These are phyloP conservation scores for Tribolium castaneum DNA, from an alignment of 1,140 invertebrate species.

Conservation along the genomic window DNA sequence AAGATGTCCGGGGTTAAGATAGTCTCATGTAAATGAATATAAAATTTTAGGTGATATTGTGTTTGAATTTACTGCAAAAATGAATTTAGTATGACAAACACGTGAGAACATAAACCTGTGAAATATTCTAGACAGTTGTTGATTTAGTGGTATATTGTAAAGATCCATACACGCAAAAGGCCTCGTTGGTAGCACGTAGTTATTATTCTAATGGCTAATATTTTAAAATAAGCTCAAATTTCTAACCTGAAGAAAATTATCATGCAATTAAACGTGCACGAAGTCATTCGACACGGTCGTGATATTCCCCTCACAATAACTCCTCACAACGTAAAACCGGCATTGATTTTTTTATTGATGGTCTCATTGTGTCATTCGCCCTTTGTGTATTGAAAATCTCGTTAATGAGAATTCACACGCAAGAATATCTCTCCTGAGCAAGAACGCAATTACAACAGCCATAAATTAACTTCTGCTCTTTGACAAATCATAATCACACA, in stretches of 20 bases:
- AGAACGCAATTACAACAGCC: conserved; percentile 15
- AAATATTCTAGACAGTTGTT: no score
- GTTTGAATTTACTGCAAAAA: no score
- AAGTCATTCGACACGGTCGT: conserved; percentile 6
- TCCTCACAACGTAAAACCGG: background rate
- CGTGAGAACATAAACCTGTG: no score
- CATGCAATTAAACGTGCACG: conserved; percentile 4
- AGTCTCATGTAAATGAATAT: no score
- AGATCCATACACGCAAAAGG: background rate
- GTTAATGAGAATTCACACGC: conserved; percentile 33
- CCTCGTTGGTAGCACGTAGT: background rate
- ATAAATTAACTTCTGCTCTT: background rate
- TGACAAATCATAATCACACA: conserved; percentile 4
- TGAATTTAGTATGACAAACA: no score
- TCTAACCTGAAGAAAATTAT: background rate
- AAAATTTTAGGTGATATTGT: no score
- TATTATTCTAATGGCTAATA: background rate
- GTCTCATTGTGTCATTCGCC: background rate
- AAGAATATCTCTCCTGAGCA: conserved; percentile 2
- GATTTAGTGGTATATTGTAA: background rate
- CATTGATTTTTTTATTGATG: conserved; percentile 20
- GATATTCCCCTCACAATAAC: background rate
- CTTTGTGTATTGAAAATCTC: conserved; percentile 29
- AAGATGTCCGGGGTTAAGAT: no score
- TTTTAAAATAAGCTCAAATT: background rate